Evolutionary conservation across 2,888 invertebrate species (phyloP).

Genomic region (Nasonovia ribisnigri): DNA sequence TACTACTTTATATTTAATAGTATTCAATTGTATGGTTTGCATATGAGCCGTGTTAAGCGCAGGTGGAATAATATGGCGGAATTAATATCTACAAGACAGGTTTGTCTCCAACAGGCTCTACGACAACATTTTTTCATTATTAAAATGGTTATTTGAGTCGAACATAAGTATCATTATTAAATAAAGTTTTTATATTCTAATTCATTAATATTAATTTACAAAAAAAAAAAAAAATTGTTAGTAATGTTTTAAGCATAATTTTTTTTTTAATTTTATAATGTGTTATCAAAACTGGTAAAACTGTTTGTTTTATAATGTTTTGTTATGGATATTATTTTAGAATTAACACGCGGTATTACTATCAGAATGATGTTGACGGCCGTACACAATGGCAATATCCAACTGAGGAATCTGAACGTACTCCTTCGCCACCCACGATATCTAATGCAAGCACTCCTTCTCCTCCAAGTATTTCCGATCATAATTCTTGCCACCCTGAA

Average conservation of each 20-base stretch:
- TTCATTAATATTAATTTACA: slow-evolving; percentile 29
- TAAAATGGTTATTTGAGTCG: slow-evolving; percentile 59
- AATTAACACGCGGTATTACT: slow-evolving; percentile 62
- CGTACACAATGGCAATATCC: slow-evolving; percentile 62
- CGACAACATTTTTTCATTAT: slow-evolving; percentile 57
- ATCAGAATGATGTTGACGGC: slow-evolving; percentile 57
- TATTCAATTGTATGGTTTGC: slow-evolving; percentile 64
- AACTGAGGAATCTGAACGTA: slow-evolving; percentile 41
- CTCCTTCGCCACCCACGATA: slow-evolving; percentile 19
- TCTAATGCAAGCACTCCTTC: slow-evolving; percentile 40
- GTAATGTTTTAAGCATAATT: slow-evolving; percentile 38
- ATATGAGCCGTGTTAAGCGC: slow-evolving; percentile 63
- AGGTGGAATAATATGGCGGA: slow-evolving; percentile 62
- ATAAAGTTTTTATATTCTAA: slow-evolving; percentile 54
- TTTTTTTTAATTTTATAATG: slow-evolving; percentile 26
- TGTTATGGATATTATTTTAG: slow-evolving; percentile 62
- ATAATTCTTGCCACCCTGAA: slow-evolving; percentile 47
- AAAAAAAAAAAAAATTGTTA: slow-evolving; percentile 36
- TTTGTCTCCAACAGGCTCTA: slow-evolving; percentile 64
- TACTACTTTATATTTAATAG: slow-evolving; percentile 65
- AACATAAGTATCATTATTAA: slow-evolving; percentile 63
- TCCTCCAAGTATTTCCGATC: slow-evolving; percentile 51
- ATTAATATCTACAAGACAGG: slow-evolving; percentile 62
- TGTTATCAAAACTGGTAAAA: slow-evolving; percentile 28
- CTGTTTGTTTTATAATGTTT: slow-evolving; percentile 43